Evolutionary conservation across 2,888 invertebrate species (phyloP).

Genomic region (Nemapogon koenigi): DNA sequence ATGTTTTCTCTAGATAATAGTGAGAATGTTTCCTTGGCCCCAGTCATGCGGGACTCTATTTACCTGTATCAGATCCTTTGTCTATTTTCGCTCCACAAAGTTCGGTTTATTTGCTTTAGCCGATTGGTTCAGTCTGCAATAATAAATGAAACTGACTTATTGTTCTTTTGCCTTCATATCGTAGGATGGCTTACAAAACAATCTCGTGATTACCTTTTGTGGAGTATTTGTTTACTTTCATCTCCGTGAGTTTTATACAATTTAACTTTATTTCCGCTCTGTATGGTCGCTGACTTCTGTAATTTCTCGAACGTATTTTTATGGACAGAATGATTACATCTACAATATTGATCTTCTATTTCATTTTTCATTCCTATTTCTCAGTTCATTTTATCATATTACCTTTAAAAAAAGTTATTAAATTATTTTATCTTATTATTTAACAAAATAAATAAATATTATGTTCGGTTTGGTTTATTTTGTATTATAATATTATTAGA

Average conservation of each 20-base stretch:
- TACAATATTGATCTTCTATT: no score
- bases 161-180: conserved; percentile 30
- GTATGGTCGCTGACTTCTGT: no score
- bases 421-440: no score
- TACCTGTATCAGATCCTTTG: conserved; percentile 59
- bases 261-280: background rate
- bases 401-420: no score
- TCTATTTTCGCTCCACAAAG: conserved; percentile 56
- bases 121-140: conserved; percentile 52
- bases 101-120: conserved; percentile 47
- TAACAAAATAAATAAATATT: no score
- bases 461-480: no score
- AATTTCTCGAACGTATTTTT: no score
- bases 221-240: conserved; percentile 13
- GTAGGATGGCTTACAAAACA: conserved; percentile 34
- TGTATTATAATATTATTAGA: no score
- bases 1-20: conserved; percentile 34
- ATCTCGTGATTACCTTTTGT: conserved; percentile 22
- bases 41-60: conserved; percentile 37
- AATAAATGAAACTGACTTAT: conserved; percentile 52
- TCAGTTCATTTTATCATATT: no score
- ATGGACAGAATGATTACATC: no score
- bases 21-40: conserved; percentile 37
- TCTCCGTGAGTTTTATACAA: conserved; percentile 19
- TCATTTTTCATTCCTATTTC: no score